These are phyloP conservation scores for Oryzias sinensis DNA, from an alignment of 2,797 vertebrate species.

Conservation along the genomic window DNA sequence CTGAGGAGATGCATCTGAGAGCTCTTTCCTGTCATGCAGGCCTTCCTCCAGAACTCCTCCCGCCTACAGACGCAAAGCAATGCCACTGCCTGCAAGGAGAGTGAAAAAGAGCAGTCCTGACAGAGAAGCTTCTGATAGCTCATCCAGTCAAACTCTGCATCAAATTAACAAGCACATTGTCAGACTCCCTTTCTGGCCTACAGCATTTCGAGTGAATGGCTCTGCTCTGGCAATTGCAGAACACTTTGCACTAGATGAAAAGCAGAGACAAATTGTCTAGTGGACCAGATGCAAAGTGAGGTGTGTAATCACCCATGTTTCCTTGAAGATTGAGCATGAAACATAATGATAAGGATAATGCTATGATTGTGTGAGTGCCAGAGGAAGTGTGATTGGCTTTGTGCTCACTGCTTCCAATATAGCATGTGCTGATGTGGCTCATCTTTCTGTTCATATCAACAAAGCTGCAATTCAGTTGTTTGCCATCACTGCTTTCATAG, in stretches of 20 bases:
- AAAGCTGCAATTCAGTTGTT: slow-evolving; percentile 45
- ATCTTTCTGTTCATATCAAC: slow-evolving; percentile 40
- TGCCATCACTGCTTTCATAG: slow-evolving; percentile 25
- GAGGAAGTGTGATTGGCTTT: slow-evolving; percentile 54
- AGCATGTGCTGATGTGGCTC: slow-evolving; percentile 58
- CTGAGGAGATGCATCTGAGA: slow-evolving; percentile 56
- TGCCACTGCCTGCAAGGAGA: slow-evolving; percentile 30
- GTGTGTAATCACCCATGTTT: slow-evolving; percentile 48
- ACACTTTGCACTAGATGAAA: slow-evolving; percentile 9
- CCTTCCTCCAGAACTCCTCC: slow-evolving; percentile 49
- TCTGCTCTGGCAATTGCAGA: slow-evolving; percentile 19
- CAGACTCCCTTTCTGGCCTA: slow-evolving; percentile 43
- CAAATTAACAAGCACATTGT: slow-evolving; percentile 56
- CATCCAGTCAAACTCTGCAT: slow-evolving; percentile 54
- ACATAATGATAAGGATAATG: slow-evolving; percentile 51
- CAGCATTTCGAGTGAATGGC: slow-evolving; percentile 29
- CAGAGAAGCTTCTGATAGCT: slow-evolving; percentile 51
- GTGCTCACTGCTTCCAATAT: slow-evolving; percentile 42
- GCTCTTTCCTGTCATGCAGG: slow-evolving; percentile 58
- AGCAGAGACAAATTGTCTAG: slow-evolving; percentile 24
- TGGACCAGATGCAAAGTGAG: slow-evolving; percentile 32
- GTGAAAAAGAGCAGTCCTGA: slow-evolving; percentile 43
- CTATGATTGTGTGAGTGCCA: slow-evolving; percentile 31
- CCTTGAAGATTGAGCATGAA: slow-evolving; percentile 41
- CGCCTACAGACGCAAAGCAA: slow-evolving; percentile 60